Evolutionary conservation across 2,888 invertebrate genomes (phyloP), one percentile per base, ranked within the genome.

Genomic region (Chrysina gloriosa): DNA sequence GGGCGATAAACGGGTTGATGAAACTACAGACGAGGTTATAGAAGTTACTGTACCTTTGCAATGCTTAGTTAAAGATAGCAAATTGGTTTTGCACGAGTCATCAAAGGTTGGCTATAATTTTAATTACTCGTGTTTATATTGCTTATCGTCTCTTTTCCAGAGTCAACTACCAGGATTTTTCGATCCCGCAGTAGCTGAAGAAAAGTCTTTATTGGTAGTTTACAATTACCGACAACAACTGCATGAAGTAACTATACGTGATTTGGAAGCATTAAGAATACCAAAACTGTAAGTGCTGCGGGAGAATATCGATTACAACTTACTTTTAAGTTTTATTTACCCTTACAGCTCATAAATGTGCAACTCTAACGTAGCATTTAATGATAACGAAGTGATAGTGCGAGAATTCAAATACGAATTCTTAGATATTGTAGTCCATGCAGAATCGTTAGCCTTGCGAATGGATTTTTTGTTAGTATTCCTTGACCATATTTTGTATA

Each of bases 41-140:
- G 97, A 98, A 82, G 98, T 98, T 11, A 96, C 95, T n/a, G 89
- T 97, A 76, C 96, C 97, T 0, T 79, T 98, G 23, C 98, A 98
- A 83, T 96, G 97, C 80, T 88, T 97, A 75, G 94, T 97, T 63
- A 94, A 93, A 80, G 94, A 97, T 81, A 94, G 97, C n/a, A 90
- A 91, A 79, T 86, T 98, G 63, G 88, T 92, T 70, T 85, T 98
- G 50, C 91, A 95, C 70, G 92, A 93, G 74, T 89, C 92, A 63
- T 90, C 93, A 64, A 97, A 97, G 90, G 96, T 96, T 83, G 75
- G 29, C 56, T 5, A 23, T 47, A 14, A 6, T 6, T 42, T 25
- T 6, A 9, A 29, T 1, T 50, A 34, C 21, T 34, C 2, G 5
- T 19, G 14, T 48, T 7, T 61, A 47, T 67, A 6, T 29, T 52